Conservation (phyloP, 2,797 vertebrate species). For the Cichlasoma orientale region DNA sequence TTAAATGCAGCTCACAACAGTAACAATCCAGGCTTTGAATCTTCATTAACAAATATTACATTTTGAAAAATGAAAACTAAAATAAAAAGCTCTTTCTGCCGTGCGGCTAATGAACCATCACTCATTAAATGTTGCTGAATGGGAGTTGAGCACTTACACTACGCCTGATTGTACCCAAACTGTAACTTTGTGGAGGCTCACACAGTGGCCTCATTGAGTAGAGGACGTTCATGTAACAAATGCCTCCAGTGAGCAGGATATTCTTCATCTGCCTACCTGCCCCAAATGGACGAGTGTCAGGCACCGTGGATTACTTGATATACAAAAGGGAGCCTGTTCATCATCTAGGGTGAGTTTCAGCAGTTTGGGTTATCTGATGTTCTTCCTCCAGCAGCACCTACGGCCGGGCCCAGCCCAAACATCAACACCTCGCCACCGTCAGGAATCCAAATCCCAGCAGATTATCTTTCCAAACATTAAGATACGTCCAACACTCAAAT, state of each 20-base stretch:
- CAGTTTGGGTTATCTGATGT: constrained; percentile 71
- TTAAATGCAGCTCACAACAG: neutral
- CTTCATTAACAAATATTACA: neutral
- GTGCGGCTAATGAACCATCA: neutral
- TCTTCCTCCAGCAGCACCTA: constrained; percentile 61
- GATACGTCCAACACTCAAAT: constrained; percentile 57
- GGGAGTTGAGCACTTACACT: constrained; percentile 1
- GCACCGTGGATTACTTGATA: constrained; percentile 67
- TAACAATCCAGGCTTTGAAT: neutral
- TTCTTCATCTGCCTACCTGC: constrained; percentile 67
- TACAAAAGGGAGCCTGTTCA: constrained; percentile 73
- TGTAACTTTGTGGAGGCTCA: constrained; percentile 3
- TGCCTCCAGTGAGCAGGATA: constrained; percentile 60
- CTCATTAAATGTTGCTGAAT: constrained; percentile 5
- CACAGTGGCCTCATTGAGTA: constrained; percentile 63
- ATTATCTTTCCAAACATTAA: constrained; percentile 79
- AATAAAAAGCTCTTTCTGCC: neutral
- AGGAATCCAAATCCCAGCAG: constrained; percentile 71
- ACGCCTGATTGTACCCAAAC: constrained; percentile 23
- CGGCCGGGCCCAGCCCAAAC: constrained; percentile 59
- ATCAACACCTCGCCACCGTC: constrained; percentile 72
- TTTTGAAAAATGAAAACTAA: neutral
- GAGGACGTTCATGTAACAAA: constrained; percentile 49
- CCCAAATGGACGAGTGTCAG: constrained; percentile 37
- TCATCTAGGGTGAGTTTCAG: constrained; percentile 51